A percentile compares a stretch with the other conserved stretches of the same genome.
Conservation (phyloP, 2,113 vertebrate species). For the Ameiurus melas region DNA sequence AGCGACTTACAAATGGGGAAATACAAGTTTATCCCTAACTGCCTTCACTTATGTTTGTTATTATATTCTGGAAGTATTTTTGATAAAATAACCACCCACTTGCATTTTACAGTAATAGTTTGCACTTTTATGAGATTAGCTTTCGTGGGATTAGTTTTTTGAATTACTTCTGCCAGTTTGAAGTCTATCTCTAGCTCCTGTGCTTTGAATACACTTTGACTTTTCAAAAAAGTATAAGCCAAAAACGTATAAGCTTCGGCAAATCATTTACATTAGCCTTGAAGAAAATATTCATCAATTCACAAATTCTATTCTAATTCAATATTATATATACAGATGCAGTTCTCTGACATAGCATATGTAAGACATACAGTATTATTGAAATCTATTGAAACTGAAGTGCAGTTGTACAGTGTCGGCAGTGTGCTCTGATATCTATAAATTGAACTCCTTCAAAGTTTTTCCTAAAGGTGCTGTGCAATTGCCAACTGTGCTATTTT, state of each 20-base stretch:
- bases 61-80: neutral
- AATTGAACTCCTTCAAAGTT: neutral
- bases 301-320: neutral
- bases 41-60: neutral
- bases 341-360: neutral
- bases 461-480: neutral
- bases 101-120: neutral
- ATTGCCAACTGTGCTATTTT: neutral
- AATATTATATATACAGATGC: neutral
- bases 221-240: neutral
- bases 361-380: neutral
- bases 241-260: neutral
- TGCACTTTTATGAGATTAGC: neutral
- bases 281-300: neutral
- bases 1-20: too few relatives aligned
- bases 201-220: neutral
- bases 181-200: neutral
- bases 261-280: neutral
- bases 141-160: neutral
- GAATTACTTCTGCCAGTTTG: neutral
- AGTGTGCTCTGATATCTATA: neutral
- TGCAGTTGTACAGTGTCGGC: neutral
- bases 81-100: neutral
- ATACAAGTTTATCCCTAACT: neutral
- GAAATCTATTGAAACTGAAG: neutral